Base-by-base conservation (phyloP, 1,140 invertebrate genomes). In the Achatina immaculata region DNA sequence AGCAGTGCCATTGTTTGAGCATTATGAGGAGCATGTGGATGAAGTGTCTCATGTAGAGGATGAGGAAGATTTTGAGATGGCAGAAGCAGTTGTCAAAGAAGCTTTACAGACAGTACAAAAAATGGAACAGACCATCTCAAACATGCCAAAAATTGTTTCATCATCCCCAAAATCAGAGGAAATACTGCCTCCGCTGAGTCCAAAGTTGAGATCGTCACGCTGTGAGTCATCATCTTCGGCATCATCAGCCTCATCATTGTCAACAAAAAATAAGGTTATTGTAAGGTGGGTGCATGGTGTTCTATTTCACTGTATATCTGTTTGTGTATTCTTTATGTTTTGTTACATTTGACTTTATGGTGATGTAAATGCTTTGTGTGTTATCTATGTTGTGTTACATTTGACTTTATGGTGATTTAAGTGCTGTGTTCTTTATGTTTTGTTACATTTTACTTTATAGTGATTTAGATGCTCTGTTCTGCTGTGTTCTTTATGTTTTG, bases 11-110 rank as follows among this genome's bases (percentile, higher is more conserved):
- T n/a, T n/a, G n/a, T n/a, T n/a, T n/a, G n/a, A n/a, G n/a, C n/a
- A n/a, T n/a, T n/a, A n/a, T n/a, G n/a, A n/a, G n/a, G n/a, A n/a
- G n/a, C n/a, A n/a, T n/a, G 81, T 78, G 31, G 43, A 42, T 14
- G 79, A 84, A 31, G 71, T 80, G 73, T 40, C n/a, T 65, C 38
- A 72, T n/a, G n/a, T n/a, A 48, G 68, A 7, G 24, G 79, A 79
- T 2, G 68, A 69, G 36, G 83, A 84, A 38, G 82, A 85, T 19
- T 66, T 82, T 38, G 81, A 78, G 24, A 84, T 85, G 28, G 83
- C 83, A 36, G 87, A 88, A 55, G 82, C 87, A 34, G 83, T 86
- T 6, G 85, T 86, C 0, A 86, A 88, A 69, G 87, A 88, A 79
- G 86, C 86, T 0, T 73, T 87, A 16, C 81, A 83, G 62, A 84